Evolutionary conservation across 2,888 invertebrate species (phyloP), one percentile per base, ranked within the genome.

Genomic region (Rhingia campestris): DNA sequence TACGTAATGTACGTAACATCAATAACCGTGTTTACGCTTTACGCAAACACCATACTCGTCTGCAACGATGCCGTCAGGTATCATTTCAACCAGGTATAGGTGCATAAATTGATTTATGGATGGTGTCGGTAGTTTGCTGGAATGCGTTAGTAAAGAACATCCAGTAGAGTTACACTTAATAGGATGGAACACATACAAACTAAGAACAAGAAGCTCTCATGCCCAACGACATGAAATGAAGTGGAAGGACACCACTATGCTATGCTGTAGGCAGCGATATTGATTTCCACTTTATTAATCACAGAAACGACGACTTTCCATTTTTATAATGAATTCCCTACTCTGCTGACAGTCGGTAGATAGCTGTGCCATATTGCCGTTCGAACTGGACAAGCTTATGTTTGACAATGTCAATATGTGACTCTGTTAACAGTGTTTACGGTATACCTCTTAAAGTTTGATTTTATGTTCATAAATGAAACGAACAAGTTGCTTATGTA

Each of bases 41-140:
- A 39, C 59, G 35, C 22, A 22, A 22, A 22, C 22, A 22, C 22
- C 22, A 22, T 22, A 22, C 22, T 22, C 22, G 22, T 22, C 22
- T 2, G 41, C 22, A 70, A 37, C 51, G 64, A 73, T 72, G 59
- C 39, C 49, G 30, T 30, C 12, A 61, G 76, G 45, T 54, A 59
- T 54, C 47, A 59, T 45, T 47, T 22, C 35, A 32, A 47, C 22
- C 30, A 58, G 39, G 49, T 64, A 56, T 10, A 72, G 43, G 37
- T 53, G 51, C 12, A 66, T 54, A 73, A 79, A 66, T 73, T 66
- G 54, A 79, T 79, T 79, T 73, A 73, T 73, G 61, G 66, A 47
- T 58, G 58, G 45, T 45, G 39, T 10, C n/a, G 45, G 33, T 37
- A 37, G 30, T 30, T 7, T 63, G 30, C 35, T 75, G 53, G 53